Evolutionary conservation across 2,888 invertebrate species (phyloP).

Genomic region (Tetanocera ferruginea): DNA sequence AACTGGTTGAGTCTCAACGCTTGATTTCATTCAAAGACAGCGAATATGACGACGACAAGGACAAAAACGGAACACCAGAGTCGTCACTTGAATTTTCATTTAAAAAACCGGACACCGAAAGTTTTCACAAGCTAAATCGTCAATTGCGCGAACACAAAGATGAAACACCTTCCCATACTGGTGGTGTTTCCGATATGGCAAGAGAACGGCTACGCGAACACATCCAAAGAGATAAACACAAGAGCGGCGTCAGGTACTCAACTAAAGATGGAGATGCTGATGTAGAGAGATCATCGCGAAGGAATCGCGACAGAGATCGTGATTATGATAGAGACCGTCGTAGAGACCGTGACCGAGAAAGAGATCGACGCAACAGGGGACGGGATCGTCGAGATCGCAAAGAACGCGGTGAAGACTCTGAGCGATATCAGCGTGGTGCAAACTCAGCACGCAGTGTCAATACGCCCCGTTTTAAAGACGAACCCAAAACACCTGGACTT

Average conservation of each 20-base stretch:
- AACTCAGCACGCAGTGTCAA: conserved; percentile 69
- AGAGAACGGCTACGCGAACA: conserved; percentile 80
- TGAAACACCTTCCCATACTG: conserved; percentile 95
- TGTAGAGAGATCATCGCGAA: conserved; percentile 54
- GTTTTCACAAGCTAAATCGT: conserved; percentile 68
- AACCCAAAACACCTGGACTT: conserved; percentile 85
- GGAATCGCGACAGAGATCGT: conserved; percentile 64
- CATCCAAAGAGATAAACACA: conserved; percentile 70
- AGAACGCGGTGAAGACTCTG: conserved; percentile 45
- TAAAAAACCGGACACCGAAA: conserved; percentile 65
- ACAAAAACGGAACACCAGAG: conserved; percentile 41
- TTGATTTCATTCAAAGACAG: conserved; percentile 77
- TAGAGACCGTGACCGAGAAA: conserved; percentile 50
- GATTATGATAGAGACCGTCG: conserved; percentile 56
- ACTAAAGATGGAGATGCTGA: conserved; percentile 51
- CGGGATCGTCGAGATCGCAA: conserved; percentile 54
- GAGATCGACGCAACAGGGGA: conserved; percentile 47
- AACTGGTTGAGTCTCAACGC: conserved; percentile 75
- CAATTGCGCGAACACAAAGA: conserved; percentile 84
- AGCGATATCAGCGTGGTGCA: conserved; percentile 55
- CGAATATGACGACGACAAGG: conserved; percentile 70
- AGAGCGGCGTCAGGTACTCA: conserved; percentile 55
- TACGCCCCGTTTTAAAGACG: conserved; percentile 80
- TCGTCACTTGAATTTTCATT: conserved; percentile 62
- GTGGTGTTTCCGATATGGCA: conserved; percentile 82